Base-by-base conservation (phyloP, 2,888 invertebrate species). In the Balanococcus diminutus region DNA sequence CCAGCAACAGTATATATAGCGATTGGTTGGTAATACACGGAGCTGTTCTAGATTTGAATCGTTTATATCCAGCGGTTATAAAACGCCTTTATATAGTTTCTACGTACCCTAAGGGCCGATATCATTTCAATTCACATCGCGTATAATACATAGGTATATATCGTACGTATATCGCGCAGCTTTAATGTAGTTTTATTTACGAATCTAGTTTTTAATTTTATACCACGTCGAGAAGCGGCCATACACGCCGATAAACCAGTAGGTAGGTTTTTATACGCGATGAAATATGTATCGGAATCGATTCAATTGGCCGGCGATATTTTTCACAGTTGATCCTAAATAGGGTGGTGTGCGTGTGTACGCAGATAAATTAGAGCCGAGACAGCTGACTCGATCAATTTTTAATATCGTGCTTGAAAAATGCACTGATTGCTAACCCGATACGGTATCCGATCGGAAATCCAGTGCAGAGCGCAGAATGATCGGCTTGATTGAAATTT, bases 101-200 rank as follows among this genome's bases (percentile, higher is more conserved):
- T 79, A 79, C 36, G 36, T 79, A 79, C 75, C 75, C 75, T 32
- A 79, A 79, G 75, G 75, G 75, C 75, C 75, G 36, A 79, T 79
- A 79, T 79, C 75, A 79, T 79, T 79, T 79, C 75, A 79, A 79
- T 79, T 79, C 75, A 79, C 75, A 36, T 79, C 75, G 75, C 75
- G 75, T 79, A 79, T 79, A 79, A 79, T 79, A 79, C 75, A 79
- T 79, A 79, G 75, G 36, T 79, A 79, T 79, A 79, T 67, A 67
- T 79, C 72, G 36, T 36, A 36, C 75, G 75, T 19, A 22, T 79
- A 79, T 36, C 19, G 75, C 75, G 75, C 19, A 79, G 32, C 75
- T 79, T 79, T 79, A 79, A 79, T 79, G 75, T 79, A 79, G 32
- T 79, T 79, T 79, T 79, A 79, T 79, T 79, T 79, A 79, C 75